These are phyloP conservation scores for Seira ritae DNA, from an alignment of 2,888 invertebrate species.

Conservation along the genomic window DNA sequence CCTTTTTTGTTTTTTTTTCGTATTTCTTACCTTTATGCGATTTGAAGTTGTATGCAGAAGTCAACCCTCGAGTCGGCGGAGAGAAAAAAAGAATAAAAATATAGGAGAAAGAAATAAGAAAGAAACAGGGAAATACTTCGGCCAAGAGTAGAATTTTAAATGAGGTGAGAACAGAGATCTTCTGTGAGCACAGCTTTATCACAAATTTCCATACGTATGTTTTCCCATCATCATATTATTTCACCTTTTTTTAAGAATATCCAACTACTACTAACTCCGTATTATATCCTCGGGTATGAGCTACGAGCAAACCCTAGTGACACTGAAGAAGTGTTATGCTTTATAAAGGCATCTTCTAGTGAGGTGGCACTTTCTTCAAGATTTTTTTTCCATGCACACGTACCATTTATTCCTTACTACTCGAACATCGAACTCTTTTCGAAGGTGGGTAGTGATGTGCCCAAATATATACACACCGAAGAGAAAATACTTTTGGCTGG, in stretches of 20 bases:
- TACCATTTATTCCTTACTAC: no score
- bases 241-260: not conserved
- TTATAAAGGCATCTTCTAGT: no score
- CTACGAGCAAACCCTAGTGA: constrained; percentile 15
- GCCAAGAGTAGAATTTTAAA: constrained; percentile 53
- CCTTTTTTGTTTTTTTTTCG: constrained; percentile 42
- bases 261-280: not conserved
- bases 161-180: constrained; percentile 48
- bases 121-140: constrained; percentile 45
- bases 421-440: no score
- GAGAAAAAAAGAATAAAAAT: constrained; percentile 23
- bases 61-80: not conserved
- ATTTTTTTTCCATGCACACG: no score
- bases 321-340: constrained; percentile 34
- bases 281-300: not conserved
- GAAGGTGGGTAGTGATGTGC: no score
- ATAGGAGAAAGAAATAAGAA: constrained; percentile 9
- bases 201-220: constrained; percentile 55
- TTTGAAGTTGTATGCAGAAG: constrained; percentile 18
- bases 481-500: constrained; percentile 39
- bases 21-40: not conserved
- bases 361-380: no score
- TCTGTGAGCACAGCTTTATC: constrained; percentile 41
- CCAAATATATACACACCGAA: no score
- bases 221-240: constrained; percentile 10